phyloP scores from a whole-genome alignment of 2,888 invertebrate genomes.

The Xestia rhomboidea region DNA sequence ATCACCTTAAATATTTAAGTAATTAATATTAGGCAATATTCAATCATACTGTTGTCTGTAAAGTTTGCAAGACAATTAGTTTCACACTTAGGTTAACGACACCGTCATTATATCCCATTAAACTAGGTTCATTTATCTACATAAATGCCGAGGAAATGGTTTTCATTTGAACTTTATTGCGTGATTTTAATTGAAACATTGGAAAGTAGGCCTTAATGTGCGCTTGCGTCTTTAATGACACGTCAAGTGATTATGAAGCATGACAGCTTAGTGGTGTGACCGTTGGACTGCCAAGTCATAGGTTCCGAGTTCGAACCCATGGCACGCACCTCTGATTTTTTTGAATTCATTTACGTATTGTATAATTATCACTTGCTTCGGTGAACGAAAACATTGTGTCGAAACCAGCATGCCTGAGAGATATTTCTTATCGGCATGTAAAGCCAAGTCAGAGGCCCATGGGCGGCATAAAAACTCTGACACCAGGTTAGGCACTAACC shows the following conservation, averaged over 20 bases:
- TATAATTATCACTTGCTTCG: no score
- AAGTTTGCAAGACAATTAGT: constrained; percentile 11
- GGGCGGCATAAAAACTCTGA: no score
- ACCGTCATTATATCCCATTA: constrained; percentile 27
- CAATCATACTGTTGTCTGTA: neutral
- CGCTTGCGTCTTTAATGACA: constrained; percentile 23
- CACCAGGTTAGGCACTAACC: no score
- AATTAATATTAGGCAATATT: neutral
- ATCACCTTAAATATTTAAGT: neutral
- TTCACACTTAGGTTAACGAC: constrained; percentile 6
- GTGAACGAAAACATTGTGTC: no score
- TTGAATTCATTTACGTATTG: no score
- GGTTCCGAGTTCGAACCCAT: no score
- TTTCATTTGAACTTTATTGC: constrained; percentile 42
- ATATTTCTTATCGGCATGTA: no score
- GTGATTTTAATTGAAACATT: constrained; percentile 47
- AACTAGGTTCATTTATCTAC: constrained; percentile 21
- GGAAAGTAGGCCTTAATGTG: constrained; percentile 35
- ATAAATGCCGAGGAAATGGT: constrained; percentile 28
- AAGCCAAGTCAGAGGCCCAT: no score
- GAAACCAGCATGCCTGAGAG: no score
- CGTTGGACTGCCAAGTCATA: no score
- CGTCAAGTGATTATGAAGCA: constrained; percentile 16
- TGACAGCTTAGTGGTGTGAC: no score
- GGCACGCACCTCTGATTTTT: no score